Percentiles rank a stretch among this genome's conserved stretches.
Evolutionary conservation across 1,140 invertebrate species (phyloP).

Genomic region (fruit fly (Drosophila melanogaster)): DNA sequence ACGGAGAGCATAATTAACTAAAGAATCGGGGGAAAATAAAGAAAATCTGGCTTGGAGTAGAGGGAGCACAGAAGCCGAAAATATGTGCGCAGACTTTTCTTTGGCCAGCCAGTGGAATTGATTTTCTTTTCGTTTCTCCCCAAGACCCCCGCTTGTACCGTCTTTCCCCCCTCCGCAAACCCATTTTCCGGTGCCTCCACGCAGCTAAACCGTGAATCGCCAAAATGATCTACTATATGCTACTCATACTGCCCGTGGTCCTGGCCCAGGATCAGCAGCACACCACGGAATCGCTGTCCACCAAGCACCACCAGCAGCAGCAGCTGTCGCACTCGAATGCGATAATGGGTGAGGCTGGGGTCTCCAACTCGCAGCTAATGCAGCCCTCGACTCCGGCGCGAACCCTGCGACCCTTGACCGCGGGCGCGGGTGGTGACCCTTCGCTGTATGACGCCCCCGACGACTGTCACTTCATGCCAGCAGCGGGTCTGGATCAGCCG

Average conservation of each 20-base stretch:
- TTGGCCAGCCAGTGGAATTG: slow-evolving; percentile 61
- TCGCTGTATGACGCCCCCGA: slow-evolving; percentile 91
- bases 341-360: slow-evolving; percentile 80
- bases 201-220: slow-evolving; percentile 3
- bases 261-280: slow-evolving; percentile 39
- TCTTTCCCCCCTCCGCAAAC: slow-evolving; percentile 1
- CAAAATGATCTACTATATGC: slow-evolving; percentile 33
- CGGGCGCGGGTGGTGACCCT: slow-evolving; percentile 48
- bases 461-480: slow-evolving; percentile 87
- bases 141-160: slow-evolving; percentile 9
- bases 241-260: slow-evolving; percentile 11
- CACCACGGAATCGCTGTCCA: slow-evolving; percentile 35
- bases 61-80: slow-evolving; percentile 51
- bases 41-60: slow-evolving; percentile 34
- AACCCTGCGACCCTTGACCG: slow-evolving; percentile 52
- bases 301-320: slow-evolving; percentile 60
- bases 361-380: slow-evolving; percentile 68
- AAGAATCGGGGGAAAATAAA: slow-evolving; percentile 7
- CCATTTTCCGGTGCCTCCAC: slow-evolving; percentile 14
- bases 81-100: slow-evolving; percentile 69
- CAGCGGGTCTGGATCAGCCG: slow-evolving; percentile 81
- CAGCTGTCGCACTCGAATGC: slow-evolving; percentile 75
- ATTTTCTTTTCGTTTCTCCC: slow-evolving; percentile 63
- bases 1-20: slow-evolving; percentile 48
- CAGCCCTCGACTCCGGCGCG: slow-evolving; percentile 59